Base-by-base conservation (phyloP, 1,140 invertebrate species). In the Hesperophylax magnus region DNA sequence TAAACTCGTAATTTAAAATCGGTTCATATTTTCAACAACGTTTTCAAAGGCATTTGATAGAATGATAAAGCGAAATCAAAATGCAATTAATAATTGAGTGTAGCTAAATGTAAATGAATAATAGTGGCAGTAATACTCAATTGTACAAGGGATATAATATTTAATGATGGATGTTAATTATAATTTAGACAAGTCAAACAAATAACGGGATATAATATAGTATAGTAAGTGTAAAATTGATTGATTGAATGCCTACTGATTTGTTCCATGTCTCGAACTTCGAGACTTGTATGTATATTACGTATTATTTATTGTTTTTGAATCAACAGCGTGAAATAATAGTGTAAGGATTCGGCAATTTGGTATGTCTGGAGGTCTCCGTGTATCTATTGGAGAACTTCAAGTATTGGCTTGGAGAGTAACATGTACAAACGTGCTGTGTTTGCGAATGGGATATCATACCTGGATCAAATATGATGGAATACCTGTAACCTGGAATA, bases 171-270 rank as follows among this genome's bases (percentile, higher is more conserved):
- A 18, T 39, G 47, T 72, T 72, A 72, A 72, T 72, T 72, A 24
- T 72, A 72, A 54, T 72, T 72, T 54, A 15, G 47, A 72, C 69
- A 72, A 72, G 69, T 72, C 69, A 22, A 72, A 72, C 69, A 22
- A 72, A 72, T 72, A 53, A 53, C 69, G 69, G 69, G 39, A 72
- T 24, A 53, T 22, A 72, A 53, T 11, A 52, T 53, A 24, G 9
- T 52, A 17, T 18, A n/a, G 54, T n/a, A n/a, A 72, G n/a, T 18
- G 69, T 39, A 39, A 39, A 72, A 27, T 67, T 72, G 69, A 72
- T 72, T 72, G n/a, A 9, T 20, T 53, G 18, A 18, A 53, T 47
- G 4, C 24, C 34, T 39, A 17, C 7, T 39, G 34, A 39, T 39
- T 39, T 39, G 34, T 39, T 39, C 34, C 34, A 39, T 2, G 34